A percentile compares a stretch with the other conserved stretches of the same genome.
phyloP scores from a whole-genome alignment of 2,797 vertebrate species.

The Cuniculus paca region DNA sequence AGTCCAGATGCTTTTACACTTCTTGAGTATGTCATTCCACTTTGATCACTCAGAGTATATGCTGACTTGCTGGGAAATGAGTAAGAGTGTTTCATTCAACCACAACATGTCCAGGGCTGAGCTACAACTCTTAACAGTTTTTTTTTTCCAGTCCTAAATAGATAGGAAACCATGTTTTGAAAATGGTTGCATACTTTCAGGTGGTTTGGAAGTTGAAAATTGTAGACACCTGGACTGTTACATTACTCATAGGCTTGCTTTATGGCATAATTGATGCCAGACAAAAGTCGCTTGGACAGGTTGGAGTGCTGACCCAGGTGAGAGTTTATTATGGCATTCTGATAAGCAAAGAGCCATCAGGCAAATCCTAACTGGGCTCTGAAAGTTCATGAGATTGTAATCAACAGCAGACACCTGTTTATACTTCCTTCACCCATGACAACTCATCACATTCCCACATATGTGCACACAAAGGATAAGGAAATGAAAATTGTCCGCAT shows the following conservation, averaged over 20 bases:
- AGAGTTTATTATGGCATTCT: constrained; percentile 64
- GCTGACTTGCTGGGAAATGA: constrained; percentile 65
- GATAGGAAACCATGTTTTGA: constrained; percentile 39
- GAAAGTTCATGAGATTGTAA: constrained; percentile 66
- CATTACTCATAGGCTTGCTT: constrained; percentile 74
- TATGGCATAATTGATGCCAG: constrained; percentile 81
- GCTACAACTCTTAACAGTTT: neutral
- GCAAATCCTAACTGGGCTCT: constrained; percentile 19
- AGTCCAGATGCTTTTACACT: neutral
- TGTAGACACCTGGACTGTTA: constrained; percentile 85
- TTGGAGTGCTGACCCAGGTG: constrained; percentile 53
- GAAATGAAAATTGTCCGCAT: neutral
- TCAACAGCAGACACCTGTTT: constrained; percentile 54
- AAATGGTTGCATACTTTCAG: constrained; percentile 39
- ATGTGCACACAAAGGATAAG: neutral
- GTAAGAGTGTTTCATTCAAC: neutral
- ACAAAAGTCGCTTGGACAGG: constrained; percentile 76
- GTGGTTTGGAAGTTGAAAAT: constrained; percentile 61
- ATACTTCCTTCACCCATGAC: constrained; percentile 9
- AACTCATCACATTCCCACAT: neutral
- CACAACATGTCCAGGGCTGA: neutral
- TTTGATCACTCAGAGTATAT: constrained; percentile 36
- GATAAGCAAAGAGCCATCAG: constrained; percentile 58
- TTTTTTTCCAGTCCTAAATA: neutral
- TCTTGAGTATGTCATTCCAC: neutral